These are phyloP conservation scores for Lynx canadensis DNA, from an alignment of 2,113 vertebrate species.

Conservation along the genomic window DNA sequence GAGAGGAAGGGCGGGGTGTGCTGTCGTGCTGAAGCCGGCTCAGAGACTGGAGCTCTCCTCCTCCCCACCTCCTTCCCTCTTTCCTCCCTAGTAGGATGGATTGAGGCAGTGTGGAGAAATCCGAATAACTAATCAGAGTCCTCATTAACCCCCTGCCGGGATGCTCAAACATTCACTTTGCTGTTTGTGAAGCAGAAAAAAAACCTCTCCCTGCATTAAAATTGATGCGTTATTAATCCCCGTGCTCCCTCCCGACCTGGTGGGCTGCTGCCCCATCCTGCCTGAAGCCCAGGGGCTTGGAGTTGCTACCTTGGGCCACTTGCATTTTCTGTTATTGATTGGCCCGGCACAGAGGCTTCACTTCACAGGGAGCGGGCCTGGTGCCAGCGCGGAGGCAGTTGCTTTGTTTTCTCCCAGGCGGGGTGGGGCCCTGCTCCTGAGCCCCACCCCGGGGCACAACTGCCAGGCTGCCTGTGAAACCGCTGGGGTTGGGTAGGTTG, in stretches of 20 bases:
- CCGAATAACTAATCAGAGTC: slow-evolving; percentile 95
- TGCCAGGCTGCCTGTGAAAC: neutral
- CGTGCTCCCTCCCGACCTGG: slow-evolving; percentile 79
- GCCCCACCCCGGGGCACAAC: neutral
- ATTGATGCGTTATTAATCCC: slow-evolving; percentile 89
- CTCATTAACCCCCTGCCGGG: slow-evolving; percentile 95
- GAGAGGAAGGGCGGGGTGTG: neutral
- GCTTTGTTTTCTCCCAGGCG: slow-evolving; percentile 5
- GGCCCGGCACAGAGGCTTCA: neutral
- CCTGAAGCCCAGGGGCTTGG: slow-evolving; percentile 71
- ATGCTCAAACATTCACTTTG: slow-evolving; percentile 94
- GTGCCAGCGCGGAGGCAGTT: neutral
- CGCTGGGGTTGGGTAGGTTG: neutral
- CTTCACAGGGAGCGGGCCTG: slow-evolving; percentile 36
- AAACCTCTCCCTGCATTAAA: slow-evolving; percentile 84
- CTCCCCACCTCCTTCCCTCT: slow-evolving; percentile 33
- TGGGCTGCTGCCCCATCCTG: slow-evolving; percentile 65
- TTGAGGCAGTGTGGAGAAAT: slow-evolving; percentile 85
- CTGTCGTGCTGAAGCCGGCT: neutral
- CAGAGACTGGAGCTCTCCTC: neutral
- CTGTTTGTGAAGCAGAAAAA: slow-evolving; percentile 88
- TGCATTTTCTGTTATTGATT: slow-evolving; percentile 82
- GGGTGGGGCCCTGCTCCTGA: neutral
- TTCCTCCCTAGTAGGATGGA: slow-evolving; percentile 80
- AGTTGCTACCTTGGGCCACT: slow-evolving; percentile 70